A percentile compares a stretch with the other conserved stretches of the same genome.
phyloP scores from a whole-genome alignment of 2,113 vertebrate species.

The Acrocephalus arundinaceus region DNA sequence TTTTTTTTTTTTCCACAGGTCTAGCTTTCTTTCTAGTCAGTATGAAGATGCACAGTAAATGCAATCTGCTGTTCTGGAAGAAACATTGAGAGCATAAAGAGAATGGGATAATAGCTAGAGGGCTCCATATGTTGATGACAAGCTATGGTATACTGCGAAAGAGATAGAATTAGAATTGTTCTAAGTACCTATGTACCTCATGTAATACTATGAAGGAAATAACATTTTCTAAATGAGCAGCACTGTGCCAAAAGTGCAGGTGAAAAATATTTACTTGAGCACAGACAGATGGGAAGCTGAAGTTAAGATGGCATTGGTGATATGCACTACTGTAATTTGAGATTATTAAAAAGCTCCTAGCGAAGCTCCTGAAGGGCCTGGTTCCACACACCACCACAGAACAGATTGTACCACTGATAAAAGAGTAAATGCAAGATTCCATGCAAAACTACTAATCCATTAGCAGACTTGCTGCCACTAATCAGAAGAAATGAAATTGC shows the following conservation, averaged over 20 bases:
- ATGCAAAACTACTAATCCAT: neutral
- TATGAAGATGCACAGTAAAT: constrained; percentile 23
- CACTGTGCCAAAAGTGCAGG: constrained; percentile 31
- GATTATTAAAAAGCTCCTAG: constrained; percentile 45
- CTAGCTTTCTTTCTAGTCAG: neutral
- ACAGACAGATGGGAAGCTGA: constrained; percentile 46
- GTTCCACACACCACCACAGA: neutral
- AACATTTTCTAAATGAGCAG: constrained; percentile 20
- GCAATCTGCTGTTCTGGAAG: constrained; percentile 33
- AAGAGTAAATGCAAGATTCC: neutral
- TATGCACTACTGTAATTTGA: constrained; percentile 23
- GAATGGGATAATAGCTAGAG: constrained; percentile 52
- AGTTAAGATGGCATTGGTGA: neutral
- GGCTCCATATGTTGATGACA: constrained; percentile 57
- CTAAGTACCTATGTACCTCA: constrained; percentile 39
- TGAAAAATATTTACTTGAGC: constrained; percentile 50
- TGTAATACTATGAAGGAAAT: constrained; percentile 39
- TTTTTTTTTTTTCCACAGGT: neutral
- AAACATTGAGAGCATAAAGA: constrained; percentile 28
- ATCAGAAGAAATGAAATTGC: neutral
- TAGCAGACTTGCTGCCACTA: neutral
- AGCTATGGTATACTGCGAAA: constrained; percentile 24
- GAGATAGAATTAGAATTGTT: constrained; percentile 51
- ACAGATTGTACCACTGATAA: neutral
- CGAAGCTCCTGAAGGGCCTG: neutral